A percentile compares a stretch with the other conserved stretches of the same genome.
Evolutionary conservation across 2,797 vertebrate species (phyloP).

Genomic region (Moxostoma hubbsi): DNA sequence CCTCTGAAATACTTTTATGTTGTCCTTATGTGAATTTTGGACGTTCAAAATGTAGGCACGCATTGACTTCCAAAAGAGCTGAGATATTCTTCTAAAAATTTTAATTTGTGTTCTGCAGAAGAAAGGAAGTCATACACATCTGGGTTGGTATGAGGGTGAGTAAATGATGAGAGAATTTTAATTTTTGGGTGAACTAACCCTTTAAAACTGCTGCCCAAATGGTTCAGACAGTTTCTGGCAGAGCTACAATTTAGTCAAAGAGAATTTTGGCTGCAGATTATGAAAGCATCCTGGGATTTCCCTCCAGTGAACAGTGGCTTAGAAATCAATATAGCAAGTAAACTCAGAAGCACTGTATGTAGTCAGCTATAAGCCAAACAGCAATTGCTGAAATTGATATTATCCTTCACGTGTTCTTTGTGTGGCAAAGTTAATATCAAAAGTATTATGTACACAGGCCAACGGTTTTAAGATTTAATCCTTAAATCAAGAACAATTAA

Average conservation of each 20-base stretch:
- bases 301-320: conserved; percentile 84
- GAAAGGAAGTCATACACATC: too few species aligned
- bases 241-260: conserved; percentile 61
- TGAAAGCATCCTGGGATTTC: conserved; percentile 79
- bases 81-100: too few species aligned
- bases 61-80: too few species aligned
- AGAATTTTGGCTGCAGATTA: conserved; percentile 63
- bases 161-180: too few species aligned
- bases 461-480: conserved; percentile 84
- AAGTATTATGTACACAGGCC: conserved; percentile 73
- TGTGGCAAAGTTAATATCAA: conserved; percentile 83
- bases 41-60: too few species aligned
- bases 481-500: conserved; percentile 89
- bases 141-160: too few species aligned
- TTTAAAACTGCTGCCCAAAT: background rate
- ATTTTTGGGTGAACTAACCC: background rate
- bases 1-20: too few species aligned
- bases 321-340: conserved; percentile 90
- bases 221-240: conserved; percentile 2
- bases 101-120: too few species aligned
- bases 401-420: conserved; percentile 78
- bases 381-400: conserved; percentile 84
- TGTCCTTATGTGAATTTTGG: too few species aligned
- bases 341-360: conserved; percentile 80
- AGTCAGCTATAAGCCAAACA: conserved; percentile 83